Conservation (phyloP, 2,113 vertebrate genomes). For the Anolis carolinensis region DNA sequence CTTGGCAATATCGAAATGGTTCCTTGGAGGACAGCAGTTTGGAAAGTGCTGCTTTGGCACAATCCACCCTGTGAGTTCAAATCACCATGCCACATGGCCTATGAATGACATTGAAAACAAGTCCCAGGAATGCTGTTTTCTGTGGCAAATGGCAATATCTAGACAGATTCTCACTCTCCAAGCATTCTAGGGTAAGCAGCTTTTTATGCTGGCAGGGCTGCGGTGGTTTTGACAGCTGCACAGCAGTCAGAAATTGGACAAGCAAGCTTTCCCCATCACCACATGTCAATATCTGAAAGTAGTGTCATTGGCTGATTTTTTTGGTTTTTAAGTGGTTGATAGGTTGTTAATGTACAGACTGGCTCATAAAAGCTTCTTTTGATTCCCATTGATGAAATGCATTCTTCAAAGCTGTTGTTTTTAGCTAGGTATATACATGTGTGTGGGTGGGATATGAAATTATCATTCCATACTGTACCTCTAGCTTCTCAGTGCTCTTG, state of each 20-base stretch:
- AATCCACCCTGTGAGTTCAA: not conserved
- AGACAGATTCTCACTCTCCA: not conserved
- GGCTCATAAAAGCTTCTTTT: not conserved
- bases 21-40: not conserved
- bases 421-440: no score
- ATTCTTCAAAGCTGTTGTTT: not conserved
- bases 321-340: not conserved
- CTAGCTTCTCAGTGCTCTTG: conserved; percentile 6
- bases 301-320: not conserved
- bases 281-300: not conserved
- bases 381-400: not conserved
- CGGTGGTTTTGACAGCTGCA: not conserved
- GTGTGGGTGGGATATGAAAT: not conserved
- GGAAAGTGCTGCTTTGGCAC: not conserved
- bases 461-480: not conserved
- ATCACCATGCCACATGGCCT: not conserved
- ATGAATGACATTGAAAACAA: not conserved
- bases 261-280: not conserved
- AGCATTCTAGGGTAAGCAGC: not conserved
- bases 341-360: not conserved
- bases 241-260: not conserved
- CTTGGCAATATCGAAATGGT: not conserved
- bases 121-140: not conserved
- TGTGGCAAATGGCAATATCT: not conserved
- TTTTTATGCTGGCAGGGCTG: not conserved